Conservation (phyloP, 2,797 vertebrate species). For the Myotis myotis region DNA sequence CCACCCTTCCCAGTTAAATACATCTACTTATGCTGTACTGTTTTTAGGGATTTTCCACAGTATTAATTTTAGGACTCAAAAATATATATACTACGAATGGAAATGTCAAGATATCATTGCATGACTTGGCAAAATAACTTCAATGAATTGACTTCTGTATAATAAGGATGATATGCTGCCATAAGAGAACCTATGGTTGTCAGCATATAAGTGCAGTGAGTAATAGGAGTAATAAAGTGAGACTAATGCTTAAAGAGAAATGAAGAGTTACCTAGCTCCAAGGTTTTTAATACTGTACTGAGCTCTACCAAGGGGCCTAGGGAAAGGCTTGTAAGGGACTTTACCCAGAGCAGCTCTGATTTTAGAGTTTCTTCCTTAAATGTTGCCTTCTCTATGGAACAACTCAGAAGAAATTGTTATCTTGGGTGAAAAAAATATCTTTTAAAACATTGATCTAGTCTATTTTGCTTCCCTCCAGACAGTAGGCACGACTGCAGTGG, state of each 20-base stretch:
- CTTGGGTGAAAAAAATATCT: not conserved
- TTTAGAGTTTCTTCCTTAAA: constrained; percentile 1
- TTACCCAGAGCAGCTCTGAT: not conserved
- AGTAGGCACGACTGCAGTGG: not conserved
- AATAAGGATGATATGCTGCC: not conserved
- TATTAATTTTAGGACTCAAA: constrained; percentile 16
- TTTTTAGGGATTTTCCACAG: constrained; percentile 34
- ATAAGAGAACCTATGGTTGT: not conserved
- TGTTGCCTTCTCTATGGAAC: constrained; percentile 22
- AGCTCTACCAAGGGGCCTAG: not conserved
- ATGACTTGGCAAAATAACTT: constrained; percentile 48
- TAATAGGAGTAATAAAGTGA: not conserved
- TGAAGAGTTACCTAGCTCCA: not conserved
- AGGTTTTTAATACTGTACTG: not conserved
- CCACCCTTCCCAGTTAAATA: constrained; percentile 26
- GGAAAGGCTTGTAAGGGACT: not conserved
- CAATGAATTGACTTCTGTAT: not conserved
- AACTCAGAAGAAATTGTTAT: constrained; percentile 32
- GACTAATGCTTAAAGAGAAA: not conserved
- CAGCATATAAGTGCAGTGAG: not conserved
- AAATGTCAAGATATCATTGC: constrained; percentile 51
- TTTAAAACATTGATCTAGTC: not conserved
- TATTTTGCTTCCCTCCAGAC: constrained; percentile 16
- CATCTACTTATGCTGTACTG: not conserved
- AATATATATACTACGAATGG: not conserved